Evolutionary conservation across 2,797 vertebrate genomes (phyloP).

Genomic region (Morelia viridis): DNA sequence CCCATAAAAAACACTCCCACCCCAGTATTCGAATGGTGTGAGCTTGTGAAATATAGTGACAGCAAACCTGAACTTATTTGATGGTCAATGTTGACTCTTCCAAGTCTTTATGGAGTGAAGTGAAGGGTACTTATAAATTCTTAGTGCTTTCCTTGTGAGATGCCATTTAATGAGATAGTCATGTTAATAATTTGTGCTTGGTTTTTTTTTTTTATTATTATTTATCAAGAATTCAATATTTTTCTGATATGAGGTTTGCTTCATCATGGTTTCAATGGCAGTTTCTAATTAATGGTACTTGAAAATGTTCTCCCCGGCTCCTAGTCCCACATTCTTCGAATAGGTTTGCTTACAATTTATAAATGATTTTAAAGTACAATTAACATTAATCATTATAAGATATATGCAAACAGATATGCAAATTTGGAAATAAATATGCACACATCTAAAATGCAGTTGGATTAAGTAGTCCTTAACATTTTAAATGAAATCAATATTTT

Average conservation of each 20-base stretch:
- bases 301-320: conserved; percentile 64
- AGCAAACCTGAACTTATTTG: conserved; percentile 43
- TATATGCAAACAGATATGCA: conserved; percentile 87
- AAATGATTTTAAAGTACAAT: conserved; percentile 83
- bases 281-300: conserved; percentile 80
- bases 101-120: conserved; percentile 45
- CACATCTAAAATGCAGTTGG: conserved; percentile 83
- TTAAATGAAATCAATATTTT: conserved; percentile 86
- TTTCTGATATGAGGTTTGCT: conserved; percentile 76
- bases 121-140: conserved; percentile 50
- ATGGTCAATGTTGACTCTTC: conserved; percentile 39
- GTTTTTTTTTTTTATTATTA: conserved; percentile 65
- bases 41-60: neutral
- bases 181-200: conserved; percentile 70
- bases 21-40: neutral
- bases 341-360: conserved; percentile 82
- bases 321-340: conserved; percentile 77
- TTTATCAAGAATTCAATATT: conserved; percentile 79
- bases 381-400: conserved; percentile 80
- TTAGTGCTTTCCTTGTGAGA: conserved; percentile 55
- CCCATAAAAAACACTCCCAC: neutral
- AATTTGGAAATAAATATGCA: conserved; percentile 84
- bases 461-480: conserved; percentile 84
- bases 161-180: conserved; percentile 71
- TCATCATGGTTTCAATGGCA: conserved; percentile 74